These are phyloP conservation scores for Eubucco bourcierii DNA, from an alignment of 2,113 vertebrate species.

Conservation along the genomic window DNA sequence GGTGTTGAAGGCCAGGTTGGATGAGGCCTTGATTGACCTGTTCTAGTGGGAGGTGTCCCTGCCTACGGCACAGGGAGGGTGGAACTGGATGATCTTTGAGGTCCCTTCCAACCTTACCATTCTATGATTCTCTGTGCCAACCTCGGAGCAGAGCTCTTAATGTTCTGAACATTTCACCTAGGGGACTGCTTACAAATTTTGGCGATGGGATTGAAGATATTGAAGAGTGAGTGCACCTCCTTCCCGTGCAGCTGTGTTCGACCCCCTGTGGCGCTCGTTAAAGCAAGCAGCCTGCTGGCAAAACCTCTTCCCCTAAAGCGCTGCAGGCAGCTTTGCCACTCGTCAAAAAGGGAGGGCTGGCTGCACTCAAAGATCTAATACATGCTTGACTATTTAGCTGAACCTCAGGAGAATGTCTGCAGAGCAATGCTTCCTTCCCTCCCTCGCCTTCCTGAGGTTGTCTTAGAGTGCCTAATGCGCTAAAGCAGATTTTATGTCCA, in stretches of 20 bases:
- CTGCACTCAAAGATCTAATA: not conserved
- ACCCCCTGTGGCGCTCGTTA: not conserved
- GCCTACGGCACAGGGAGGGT: too few species aligned
- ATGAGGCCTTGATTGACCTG: too few species aligned
- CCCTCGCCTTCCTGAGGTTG: not conserved
- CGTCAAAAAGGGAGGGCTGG: accelerated
- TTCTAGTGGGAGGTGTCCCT: too few species aligned
- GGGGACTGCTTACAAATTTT: constrained; percentile 83
- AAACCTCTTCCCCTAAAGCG: not conserved
- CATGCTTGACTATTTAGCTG: not conserved
- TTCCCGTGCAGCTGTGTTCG: not conserved
- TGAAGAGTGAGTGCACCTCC: constrained; percentile 81
- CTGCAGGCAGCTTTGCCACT: not conserved
- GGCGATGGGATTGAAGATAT: constrained; percentile 83
- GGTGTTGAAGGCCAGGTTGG: too few species aligned
- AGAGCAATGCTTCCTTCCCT: not conserved
- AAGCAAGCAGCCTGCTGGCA: not conserved
- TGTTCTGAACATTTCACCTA: constrained; percentile 62
- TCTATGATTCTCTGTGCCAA: accelerated
- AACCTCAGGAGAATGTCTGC: not conserved
- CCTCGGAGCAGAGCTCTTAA: constrained; percentile 21
- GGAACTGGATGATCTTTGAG: too few species aligned
- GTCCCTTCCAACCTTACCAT: too few species aligned
- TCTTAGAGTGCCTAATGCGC: not conserved
- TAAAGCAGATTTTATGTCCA: not conserved